phyloP scores from a whole-genome alignment of 2,113 vertebrate species.

The Pica pica region DNA sequence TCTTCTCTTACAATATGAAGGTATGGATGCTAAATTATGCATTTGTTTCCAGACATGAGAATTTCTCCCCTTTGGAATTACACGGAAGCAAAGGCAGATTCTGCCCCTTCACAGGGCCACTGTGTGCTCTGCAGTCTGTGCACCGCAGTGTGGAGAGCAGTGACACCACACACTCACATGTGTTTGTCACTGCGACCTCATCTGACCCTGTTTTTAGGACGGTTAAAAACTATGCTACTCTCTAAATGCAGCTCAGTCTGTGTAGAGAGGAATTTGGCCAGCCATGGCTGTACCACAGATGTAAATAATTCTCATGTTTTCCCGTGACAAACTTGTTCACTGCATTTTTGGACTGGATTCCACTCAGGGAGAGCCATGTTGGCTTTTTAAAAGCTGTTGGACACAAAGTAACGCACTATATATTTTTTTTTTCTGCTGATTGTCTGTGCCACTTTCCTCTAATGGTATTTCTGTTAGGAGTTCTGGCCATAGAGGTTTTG shows the following conservation, averaged over 20 bases:
- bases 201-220: not conserved
- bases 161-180: not conserved
- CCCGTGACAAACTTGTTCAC: not conserved
- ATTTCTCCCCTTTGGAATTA: not conserved
- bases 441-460: not conserved
- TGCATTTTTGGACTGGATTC: not conserved
- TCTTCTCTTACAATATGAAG: not conserved
- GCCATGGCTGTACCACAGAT: not conserved
- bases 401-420: not conserved
- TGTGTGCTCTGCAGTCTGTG: not conserved
- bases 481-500: not conserved
- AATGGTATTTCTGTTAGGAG: not conserved
- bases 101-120: not conserved
- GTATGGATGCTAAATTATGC: not conserved
- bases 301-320: slow-evolving; percentile 10
- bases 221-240: not conserved
- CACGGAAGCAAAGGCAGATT: not conserved
- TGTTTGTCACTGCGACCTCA: fast-evolving
- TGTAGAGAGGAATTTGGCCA: not conserved
- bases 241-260: not conserved
- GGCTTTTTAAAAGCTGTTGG: not conserved
- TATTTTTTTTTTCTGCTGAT: not conserved
- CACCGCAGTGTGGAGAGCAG: not conserved
- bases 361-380: not conserved
- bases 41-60: not conserved